A percentile compares a stretch with the other conserved stretches of the same genome.
These are phyloP conservation scores for Phortica okadai DNA, from an alignment of 2,888 invertebrate genomes.

Conservation along the genomic window DNA sequence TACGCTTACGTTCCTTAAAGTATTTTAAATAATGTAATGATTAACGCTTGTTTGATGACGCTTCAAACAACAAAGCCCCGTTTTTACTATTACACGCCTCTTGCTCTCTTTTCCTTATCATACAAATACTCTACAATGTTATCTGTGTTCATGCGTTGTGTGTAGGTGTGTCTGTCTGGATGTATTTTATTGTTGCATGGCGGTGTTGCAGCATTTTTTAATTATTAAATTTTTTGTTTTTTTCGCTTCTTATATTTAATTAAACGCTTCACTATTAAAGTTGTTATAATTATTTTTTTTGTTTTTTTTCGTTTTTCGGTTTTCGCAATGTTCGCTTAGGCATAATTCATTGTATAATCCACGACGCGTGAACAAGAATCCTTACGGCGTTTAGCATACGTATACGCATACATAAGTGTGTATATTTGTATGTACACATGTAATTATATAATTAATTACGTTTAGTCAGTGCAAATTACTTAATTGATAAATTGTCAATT, in stretches of 20 bases:
- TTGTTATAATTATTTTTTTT: too few species aligned
- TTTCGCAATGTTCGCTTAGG: conserved; percentile 8
- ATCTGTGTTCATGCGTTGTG: neutral
- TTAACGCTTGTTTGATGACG: neutral
- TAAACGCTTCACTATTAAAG: conserved; percentile 22
- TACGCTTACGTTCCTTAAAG: neutral
- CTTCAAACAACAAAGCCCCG: neutral
- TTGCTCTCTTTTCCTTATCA: neutral
- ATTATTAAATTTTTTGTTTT: neutral
- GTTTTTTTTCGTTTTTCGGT: too few species aligned
- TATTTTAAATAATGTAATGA: neutral
- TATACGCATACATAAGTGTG: neutral
- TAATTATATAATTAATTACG: conserved; percentile 15
- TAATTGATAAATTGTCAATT: neutral
- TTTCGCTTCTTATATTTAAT: neutral
- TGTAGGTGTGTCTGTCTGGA: neutral
- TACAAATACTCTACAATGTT: neutral
- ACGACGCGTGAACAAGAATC: neutral
- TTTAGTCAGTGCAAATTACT: conserved; percentile 25
- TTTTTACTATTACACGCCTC: neutral
- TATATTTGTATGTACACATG: neutral
- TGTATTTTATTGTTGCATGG: conserved; percentile 1
- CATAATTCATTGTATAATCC: conserved; percentile 35
- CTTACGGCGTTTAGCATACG: neutral
- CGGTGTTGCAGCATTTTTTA: neutral